phyloP scores from a whole-genome alignment of 2,113 vertebrate species.

The Atherinomorus stipes region DNA sequence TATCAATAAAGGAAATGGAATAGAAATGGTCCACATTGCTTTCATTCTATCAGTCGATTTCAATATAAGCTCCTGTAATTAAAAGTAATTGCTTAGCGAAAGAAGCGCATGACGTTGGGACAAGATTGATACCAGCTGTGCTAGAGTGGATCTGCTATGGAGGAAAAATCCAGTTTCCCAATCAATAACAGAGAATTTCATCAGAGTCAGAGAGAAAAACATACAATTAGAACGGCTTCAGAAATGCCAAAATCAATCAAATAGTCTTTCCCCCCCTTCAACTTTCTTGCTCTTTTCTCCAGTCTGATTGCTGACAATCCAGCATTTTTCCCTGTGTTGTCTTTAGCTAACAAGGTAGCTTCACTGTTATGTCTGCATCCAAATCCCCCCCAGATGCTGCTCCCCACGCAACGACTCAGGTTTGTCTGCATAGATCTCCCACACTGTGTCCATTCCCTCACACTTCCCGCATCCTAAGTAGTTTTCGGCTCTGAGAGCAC shows the following conservation, averaged over 20 bases:
- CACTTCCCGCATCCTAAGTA: constrained; percentile 26
- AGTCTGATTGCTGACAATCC: constrained; percentile 34
- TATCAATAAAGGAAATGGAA: neutral
- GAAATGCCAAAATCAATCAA: constrained; percentile 70
- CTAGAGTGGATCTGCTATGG: constrained; percentile 51
- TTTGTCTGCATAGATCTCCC: constrained; percentile 36
- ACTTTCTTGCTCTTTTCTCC: neutral
- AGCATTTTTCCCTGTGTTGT: constrained; percentile 37
- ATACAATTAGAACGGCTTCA: constrained; percentile 68
- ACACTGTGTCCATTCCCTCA: neutral
- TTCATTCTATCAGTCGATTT: constrained; percentile 64
- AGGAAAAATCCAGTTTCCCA: constrained; percentile 43
- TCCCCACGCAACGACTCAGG: constrained; percentile 4
- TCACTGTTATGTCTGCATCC: constrained; percentile 3
- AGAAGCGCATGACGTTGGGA: constrained; percentile 56
- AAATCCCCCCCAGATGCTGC: constrained; percentile 7
- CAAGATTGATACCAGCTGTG: constrained; percentile 65
- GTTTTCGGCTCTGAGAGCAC: constrained; percentile 14
- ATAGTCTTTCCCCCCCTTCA: constrained; percentile 8
- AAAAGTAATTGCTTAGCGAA: constrained; percentile 67
- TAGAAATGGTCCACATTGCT: constrained; percentile 25
- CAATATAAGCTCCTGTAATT: constrained; percentile 62
- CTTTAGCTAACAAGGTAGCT: constrained; percentile 49
- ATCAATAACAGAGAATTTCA: constrained; percentile 76
- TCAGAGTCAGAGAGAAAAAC: constrained; percentile 69